Conservation (phyloP, 1,140 invertebrate genomes). For the Lasioglossum albipes region DNA sequence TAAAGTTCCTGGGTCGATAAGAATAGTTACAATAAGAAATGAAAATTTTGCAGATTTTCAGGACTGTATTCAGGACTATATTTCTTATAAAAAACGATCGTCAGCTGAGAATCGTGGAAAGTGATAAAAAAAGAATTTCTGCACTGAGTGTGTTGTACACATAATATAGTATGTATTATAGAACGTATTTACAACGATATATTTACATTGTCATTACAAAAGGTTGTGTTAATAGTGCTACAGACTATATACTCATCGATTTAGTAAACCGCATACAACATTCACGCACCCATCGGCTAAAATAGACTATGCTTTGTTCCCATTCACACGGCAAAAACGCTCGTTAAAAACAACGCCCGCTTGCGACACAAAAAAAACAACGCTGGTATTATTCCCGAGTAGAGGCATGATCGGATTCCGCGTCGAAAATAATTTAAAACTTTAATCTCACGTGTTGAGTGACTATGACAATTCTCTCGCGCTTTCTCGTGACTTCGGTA, state of each 20-base stretch:
- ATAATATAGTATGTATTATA: conserved; percentile 48
- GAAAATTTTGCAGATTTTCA: no score
- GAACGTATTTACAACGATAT: conserved; percentile 67
- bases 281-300: conserved; percentile 40
- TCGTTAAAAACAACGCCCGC: conserved; percentile 7
- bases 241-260: conserved; percentile 54
- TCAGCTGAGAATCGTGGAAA: no score
- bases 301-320: conserved; percentile 40
- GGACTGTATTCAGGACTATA: no score
- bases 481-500: conserved; percentile 4
- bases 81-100: no score
- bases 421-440: conserved; percentile 48
- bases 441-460: conserved; percentile 41
- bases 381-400: conserved; percentile 14
- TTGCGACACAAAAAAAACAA: conserved; percentile 4
- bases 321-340: conserved; percentile 40
- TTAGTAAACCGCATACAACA: conserved; percentile 46
- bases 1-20: no score
- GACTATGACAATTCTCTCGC: conserved; percentile 22
- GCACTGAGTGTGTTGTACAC: conserved; percentile 17
- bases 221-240: conserved; percentile 43
- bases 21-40: no score
- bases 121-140: neutral
- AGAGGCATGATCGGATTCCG: conserved; percentile 3
- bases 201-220: conserved; percentile 66